These are phyloP conservation scores for Myoxocephalus aenaeus DNA, from an alignment of 2,797 vertebrate species.

Conservation along the genomic window DNA sequence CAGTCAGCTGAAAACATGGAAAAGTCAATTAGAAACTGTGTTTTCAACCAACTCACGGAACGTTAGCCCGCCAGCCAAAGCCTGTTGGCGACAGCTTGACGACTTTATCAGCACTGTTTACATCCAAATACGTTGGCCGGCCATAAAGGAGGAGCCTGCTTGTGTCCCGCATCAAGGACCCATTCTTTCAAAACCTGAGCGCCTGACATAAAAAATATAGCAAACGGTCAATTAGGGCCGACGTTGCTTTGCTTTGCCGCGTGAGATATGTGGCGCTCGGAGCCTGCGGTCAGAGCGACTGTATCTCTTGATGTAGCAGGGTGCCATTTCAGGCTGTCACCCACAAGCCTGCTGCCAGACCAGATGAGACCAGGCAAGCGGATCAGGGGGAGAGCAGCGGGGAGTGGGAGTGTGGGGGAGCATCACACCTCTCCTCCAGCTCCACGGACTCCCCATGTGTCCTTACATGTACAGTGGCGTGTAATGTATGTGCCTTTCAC, in stretches of 20 bases:
- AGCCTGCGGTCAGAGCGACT: constrained; percentile 57
- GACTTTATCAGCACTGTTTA: neutral
- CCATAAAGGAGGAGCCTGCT: constrained; percentile 6
- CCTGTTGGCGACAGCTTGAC: neutral
- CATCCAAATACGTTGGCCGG: neutral
- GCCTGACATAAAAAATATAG: constrained; percentile 19
- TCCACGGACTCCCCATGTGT: constrained; percentile 45
- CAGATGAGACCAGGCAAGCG: constrained; percentile 75
- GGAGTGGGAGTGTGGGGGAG: constrained; percentile 6
- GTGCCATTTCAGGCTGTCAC: constrained; percentile 66
- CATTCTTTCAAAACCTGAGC: neutral
- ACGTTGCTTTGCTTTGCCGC: constrained; percentile 23
- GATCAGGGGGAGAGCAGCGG: constrained; percentile 48
- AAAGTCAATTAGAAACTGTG: too few species aligned
- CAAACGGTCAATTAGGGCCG: constrained; percentile 4
- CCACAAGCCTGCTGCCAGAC: constrained; percentile 57
- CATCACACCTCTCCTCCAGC: constrained; percentile 67
- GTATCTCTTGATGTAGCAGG: constrained; percentile 52
- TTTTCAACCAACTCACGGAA: neutral
- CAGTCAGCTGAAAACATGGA: too few species aligned
- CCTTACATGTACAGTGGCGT: constrained; percentile 63
- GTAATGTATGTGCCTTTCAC: constrained; percentile 67
- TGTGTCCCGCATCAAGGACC: neutral
- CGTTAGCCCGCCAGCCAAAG: neutral
- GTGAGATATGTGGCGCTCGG: constrained; percentile 36